Base-by-base conservation (phyloP, 2,888 invertebrate species). In the Herminia tarsipennalis region DNA sequence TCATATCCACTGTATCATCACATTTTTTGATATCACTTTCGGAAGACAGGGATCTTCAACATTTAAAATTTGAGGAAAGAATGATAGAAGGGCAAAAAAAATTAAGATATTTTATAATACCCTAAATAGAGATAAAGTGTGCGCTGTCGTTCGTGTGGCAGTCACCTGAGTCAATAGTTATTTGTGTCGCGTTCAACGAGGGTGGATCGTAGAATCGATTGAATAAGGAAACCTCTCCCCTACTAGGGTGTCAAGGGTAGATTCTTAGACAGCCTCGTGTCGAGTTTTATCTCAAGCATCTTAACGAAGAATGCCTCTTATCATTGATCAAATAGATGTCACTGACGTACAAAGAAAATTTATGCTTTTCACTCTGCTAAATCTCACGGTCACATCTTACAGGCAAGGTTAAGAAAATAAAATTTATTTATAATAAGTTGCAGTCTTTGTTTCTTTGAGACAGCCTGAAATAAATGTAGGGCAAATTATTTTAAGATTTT, bases 201-300 rank as follows among this genome's bases (percentile, higher is more conserved):
- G 84, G 84, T 77, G 76, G 66, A 58, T 77, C 72, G 73, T 56
- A 55, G 50, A 57, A 86, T 88, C 86, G 87, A 87, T 87, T 76
- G 72, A 61, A 65, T 54, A 65, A 70, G 66, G 66, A 67, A 66
- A 51, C 50, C 63, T 58, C 78, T 71, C 76, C 70, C 70, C 57
- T 47, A 28, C 43, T 43, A 61, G 66, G 62, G 64, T 69, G 69
- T 74, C 76, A 80, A 78, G 82, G 78, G 81, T 73, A 76, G 65
- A 62, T 65, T 32, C 51, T 42, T 45, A 51, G 60, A 43, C 51
- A 53, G 30, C 29, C 45, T 53, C 66, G 43, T 40, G 49, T 48
- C 56, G 56, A 56, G 44, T 60, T 54, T 58, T 66, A 66, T 68
- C 66, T 61, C 37, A 13, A 22, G 24, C 25, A 52, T 56, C 56